A percentile compares a stretch with the other conserved stretches of the same genome.
Evolutionary conservation across 2,797 vertebrate species (phyloP).

Genomic region (Nothura maculosa): DNA sequence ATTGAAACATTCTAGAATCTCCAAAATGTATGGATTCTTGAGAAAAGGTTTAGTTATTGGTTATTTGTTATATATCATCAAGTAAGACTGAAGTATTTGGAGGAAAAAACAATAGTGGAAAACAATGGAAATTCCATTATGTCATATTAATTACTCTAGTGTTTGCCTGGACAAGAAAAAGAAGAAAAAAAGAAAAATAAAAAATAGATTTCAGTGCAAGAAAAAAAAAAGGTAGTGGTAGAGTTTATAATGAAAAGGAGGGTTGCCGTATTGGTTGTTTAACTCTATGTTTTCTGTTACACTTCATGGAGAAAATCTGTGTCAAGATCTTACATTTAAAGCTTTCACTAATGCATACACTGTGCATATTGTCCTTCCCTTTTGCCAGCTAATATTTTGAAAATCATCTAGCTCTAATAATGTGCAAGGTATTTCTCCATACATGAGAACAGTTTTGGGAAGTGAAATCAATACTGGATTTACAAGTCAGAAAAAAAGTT

Average conservation of each 20-base stretch:
- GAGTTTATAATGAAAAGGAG: not conserved
- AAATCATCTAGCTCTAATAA: not conserved
- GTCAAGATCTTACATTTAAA: not conserved
- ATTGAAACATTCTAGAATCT: not conserved
- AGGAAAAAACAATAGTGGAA: fast-evolving
- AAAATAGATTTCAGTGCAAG: not conserved
- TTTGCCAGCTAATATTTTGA: not conserved
- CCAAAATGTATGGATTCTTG: not conserved
- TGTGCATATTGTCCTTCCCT: not conserved
- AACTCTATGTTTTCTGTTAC: not conserved
- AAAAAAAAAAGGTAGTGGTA: not conserved
- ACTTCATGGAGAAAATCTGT: not conserved
- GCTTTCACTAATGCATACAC: not conserved
- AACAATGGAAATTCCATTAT: not conserved
- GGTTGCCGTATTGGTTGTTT: not conserved
- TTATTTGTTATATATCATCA: not conserved
- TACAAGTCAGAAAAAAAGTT: not conserved
- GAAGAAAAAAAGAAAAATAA: not conserved
- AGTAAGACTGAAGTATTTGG: not conserved
- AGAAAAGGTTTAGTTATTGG: not conserved
- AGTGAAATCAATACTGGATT: not conserved
- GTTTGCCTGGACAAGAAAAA: slow-evolving; percentile 4
- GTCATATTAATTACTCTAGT: not conserved
- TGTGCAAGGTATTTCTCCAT: not conserved
- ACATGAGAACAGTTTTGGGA: not conserved